phyloP scores from a whole-genome alignment of 2,797 vertebrate genomes.

The Sebastes glaucus region DNA sequence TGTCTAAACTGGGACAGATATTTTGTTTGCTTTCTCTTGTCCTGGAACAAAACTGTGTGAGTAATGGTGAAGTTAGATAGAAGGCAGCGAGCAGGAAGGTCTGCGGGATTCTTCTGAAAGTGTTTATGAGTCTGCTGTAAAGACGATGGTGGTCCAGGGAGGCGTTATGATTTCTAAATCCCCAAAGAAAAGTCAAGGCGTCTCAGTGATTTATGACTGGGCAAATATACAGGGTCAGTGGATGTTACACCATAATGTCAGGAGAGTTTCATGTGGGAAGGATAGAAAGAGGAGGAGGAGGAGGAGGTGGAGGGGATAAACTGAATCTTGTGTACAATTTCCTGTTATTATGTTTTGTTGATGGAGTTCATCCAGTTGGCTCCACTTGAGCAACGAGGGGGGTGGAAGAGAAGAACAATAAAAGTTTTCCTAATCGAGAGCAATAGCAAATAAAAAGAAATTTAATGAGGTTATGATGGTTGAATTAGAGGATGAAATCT shows the following conservation, averaged over 20 bases:
- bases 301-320: neutral
- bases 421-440: constrained; percentile 50
- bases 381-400: constrained; percentile 32
- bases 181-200: constrained; percentile 31
- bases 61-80: neutral
- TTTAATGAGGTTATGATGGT: constrained; percentile 75
- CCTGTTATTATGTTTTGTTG: constrained; percentile 48
- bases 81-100: neutral
- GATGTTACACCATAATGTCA: neutral
- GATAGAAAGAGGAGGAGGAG: neutral
- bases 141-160: constrained; percentile 20
- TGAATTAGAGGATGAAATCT: constrained; percentile 70
- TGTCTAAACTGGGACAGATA: constrained; percentile 24
- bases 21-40: constrained; percentile 11
- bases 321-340: constrained; percentile 36
- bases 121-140: constrained; percentile 32
- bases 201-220: constrained; percentile 45
- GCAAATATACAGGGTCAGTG: constrained; percentile 23
- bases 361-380: constrained; percentile 61
- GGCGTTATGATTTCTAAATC: constrained; percentile 44
- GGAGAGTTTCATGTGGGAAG: constrained; percentile 17
- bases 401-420: neutral
- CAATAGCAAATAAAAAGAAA: constrained; percentile 61
- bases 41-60: constrained; percentile 17
- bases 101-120: constrained; percentile 19